phyloP scores from a whole-genome alignment of 1,140 invertebrate species.

The Calycopis cecrops region DNA sequence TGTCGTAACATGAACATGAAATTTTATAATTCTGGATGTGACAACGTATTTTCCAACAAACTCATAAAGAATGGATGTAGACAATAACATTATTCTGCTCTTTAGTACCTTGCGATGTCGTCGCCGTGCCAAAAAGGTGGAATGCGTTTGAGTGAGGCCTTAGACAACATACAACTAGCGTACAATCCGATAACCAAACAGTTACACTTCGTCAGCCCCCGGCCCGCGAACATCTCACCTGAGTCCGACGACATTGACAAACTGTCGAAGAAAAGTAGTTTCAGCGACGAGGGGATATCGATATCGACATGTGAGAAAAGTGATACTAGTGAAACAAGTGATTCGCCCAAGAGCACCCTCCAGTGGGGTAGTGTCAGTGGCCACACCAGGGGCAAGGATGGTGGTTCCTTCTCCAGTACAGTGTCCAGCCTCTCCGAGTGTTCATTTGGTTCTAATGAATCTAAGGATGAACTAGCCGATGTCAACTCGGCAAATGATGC shows the following conservation, averaged over 20 bases:
- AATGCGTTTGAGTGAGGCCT: constrained; percentile 69
- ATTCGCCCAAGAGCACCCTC: constrained; percentile 67
- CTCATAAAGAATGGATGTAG: constrained; percentile 38
- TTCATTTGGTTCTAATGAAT: constrained; percentile 60
- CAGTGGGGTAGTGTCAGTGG: constrained; percentile 69
- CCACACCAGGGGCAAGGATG: constrained; percentile 67
- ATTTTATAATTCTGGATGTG: constrained; percentile 19
- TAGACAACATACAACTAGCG: constrained; percentile 71
- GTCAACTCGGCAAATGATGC: constrained; percentile 38
- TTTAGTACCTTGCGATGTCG: constrained; percentile 42
- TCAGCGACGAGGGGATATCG: constrained; percentile 71
- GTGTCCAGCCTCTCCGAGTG: constrained; percentile 71
- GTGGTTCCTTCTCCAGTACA: constrained; percentile 71
- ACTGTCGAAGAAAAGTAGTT: constrained; percentile 66
- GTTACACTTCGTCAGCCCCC: constrained; percentile 70
- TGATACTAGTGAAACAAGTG: constrained; percentile 70
- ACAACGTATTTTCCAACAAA: constrained; percentile 15
- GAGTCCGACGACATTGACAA: constrained; percentile 60
- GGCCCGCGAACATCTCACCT: constrained; percentile 41
- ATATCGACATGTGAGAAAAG: constrained; percentile 71
- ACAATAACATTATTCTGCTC: constrained; percentile 32
- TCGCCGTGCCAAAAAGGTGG: constrained; percentile 67
- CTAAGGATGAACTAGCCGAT: constrained; percentile 51
- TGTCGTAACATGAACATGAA: constrained; percentile 23
- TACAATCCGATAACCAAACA: constrained; percentile 75